Evolutionary conservation across 2,797 vertebrate species (phyloP), one percentile per base, ranked within the genome.

Genomic region (Hyperoplus lanceolatus): DNA sequence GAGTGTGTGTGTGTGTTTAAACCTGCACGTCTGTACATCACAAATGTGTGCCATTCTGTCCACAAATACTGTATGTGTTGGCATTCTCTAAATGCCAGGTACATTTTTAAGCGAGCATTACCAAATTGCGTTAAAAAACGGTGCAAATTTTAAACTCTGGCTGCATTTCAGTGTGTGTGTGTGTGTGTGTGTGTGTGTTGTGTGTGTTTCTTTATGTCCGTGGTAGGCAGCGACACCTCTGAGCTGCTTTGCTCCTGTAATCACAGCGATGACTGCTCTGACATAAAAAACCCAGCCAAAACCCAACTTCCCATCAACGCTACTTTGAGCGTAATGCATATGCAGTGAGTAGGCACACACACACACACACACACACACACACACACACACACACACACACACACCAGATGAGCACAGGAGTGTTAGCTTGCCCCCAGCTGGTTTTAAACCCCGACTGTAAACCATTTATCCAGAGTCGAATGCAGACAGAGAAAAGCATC

Each of bases 181-280:
- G 9, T 60, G 13, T 49, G 5, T 65, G 4, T 43, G 6, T 72
- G 14, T 66, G n/a, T 62, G 29, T 49, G 49, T 64, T 89, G 48
- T 66, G 50, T 65, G 16, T 63, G 39, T 74, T 29, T 48, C 75
- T 55, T 81, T 60, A 76, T 82, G 43, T 80, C n/a, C 6, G 51
- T 46, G 45, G 53, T 70, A 77, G 72, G 72, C 74, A 58, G 75
- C 6, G 39, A 85, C 80, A 89, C 86, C 79, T 81, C 74, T 60
- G 49, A 78, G 57, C 70, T 54, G 58, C 66, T 75, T 43, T 39
- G 61, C 70, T 82, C 45, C 58, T 73, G 74, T 82, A 83, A 86
- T 83, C 75, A 82, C 46, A 53, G 43, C 3, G 1, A 42, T 1
- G 42, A 56, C 82, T 77, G 70, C 77, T 87, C 58, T 59, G 61